Percentiles rank a stretch among this genome's conserved stretches.
Evolutionary conservation across 2,797 vertebrate species (phyloP).

Genomic region (Graptemys geographica): DNA sequence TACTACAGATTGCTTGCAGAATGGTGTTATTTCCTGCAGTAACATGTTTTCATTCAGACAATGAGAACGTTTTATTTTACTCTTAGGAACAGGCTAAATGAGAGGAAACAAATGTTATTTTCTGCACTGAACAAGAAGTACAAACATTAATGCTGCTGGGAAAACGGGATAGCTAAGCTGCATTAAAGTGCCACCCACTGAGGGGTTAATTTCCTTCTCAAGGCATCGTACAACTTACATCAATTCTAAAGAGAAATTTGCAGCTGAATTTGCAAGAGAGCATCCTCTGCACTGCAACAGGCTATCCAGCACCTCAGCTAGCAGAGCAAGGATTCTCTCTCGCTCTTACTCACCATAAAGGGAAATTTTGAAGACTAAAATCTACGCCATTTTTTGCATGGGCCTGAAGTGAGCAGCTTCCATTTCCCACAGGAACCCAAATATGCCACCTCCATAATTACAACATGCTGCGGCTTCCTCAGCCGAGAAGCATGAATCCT

Average conservation of each 20-base stretch:
- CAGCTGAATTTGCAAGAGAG: neutral
- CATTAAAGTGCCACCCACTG: neutral
- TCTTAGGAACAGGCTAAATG: slow-evolving; percentile 7
- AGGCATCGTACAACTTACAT: neutral
- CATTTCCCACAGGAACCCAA: neutral
- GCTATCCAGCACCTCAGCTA: neutral
- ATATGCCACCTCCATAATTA: neutral
- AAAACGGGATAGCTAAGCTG: neutral
- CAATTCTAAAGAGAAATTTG: neutral
- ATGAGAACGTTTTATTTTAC: neutral
- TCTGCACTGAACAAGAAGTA: neutral
- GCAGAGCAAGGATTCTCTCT: neutral
- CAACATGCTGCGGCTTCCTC: neutral
- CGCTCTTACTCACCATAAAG: neutral
- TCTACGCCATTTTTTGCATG: neutral
- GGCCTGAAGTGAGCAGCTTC: neutral
- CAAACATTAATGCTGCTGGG: neutral
- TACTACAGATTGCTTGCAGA: neutral
- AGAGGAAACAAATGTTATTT: slow-evolving; percentile 23
- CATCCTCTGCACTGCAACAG: neutral
- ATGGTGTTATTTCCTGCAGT: slow-evolving; percentile 50
- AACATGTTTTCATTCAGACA: neutral
- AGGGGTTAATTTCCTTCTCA: neutral
- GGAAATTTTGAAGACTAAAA: slow-evolving; percentile 20
- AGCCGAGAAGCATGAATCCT: neutral